Evolutionary conservation across 53 echinoderm and acorn worm species (phyloP).

Genomic region (Echinarachnius parma): DNA sequence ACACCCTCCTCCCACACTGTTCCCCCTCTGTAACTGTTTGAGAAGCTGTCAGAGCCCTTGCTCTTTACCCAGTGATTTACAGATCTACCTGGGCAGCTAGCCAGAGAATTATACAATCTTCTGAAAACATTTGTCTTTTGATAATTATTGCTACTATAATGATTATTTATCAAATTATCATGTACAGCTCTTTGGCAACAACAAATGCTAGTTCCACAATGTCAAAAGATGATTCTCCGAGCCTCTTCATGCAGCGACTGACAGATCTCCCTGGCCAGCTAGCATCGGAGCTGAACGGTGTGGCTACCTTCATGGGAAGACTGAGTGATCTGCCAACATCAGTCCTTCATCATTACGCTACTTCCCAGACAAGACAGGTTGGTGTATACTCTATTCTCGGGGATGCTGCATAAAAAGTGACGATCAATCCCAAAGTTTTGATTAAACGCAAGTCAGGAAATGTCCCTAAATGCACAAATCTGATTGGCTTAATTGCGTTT

Average conservation of each 20-base stretch:
- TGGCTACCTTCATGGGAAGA: slow-evolving; percentile 18
- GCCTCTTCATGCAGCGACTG: slow-evolving; percentile 18
- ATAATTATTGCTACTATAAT: too few relatives aligned
- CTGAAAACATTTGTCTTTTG: too few relatives aligned
- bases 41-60: too few relatives aligned
- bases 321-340: slow-evolving; percentile 24
- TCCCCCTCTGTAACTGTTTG: too few relatives aligned
- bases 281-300: slow-evolving; percentile 5
- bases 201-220: not conserved
- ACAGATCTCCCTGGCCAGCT: slow-evolving; percentile 14
- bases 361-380: slow-evolving; percentile 30
- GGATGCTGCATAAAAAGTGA: not conserved
- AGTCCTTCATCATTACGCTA: not conserved
- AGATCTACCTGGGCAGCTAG: slow-evolving; percentile 18
- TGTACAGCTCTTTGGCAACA: not conserved
- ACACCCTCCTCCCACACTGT: too few relatives aligned
- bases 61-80: slow-evolving; percentile 13
- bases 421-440: not conserved
- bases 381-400: not conserved
- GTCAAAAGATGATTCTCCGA: not conserved
- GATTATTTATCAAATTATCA: too few relatives aligned
- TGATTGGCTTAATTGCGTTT: too few relatives aligned
- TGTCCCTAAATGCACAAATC: too few relatives aligned
- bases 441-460: too few relatives aligned
- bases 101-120: too few relatives aligned